Evolutionary conservation across 2,888 invertebrate genomes (phyloP).

Genomic region (Heliconius sara): DNA sequence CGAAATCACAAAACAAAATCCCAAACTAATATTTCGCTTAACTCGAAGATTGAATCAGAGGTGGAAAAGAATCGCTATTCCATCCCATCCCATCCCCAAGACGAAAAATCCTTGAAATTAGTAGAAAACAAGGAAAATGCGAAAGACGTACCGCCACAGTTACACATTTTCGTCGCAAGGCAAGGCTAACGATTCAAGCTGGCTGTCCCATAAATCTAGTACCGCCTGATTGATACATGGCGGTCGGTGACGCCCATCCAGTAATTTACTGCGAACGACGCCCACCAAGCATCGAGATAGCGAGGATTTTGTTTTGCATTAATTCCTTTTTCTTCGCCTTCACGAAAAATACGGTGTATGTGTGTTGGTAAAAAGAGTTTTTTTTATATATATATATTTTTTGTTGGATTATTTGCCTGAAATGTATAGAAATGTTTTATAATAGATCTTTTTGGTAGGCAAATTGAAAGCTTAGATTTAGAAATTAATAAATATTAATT

Average conservation of each 20-base stretch:
- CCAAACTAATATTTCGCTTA: background rate
- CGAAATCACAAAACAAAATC: background rate
- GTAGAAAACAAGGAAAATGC: constrained; percentile 58
- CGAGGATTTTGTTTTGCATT: constrained; percentile 83
- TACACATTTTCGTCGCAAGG: constrained; percentile 82
- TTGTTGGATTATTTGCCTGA: background rate
- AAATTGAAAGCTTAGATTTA: background rate
- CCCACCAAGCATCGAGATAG: constrained; percentile 84
- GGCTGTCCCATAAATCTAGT: constrained; percentile 82
- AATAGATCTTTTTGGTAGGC: background rate
- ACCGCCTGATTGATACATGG: constrained; percentile 83
- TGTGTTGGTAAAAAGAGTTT: constrained; percentile 25
- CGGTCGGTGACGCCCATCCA: constrained; percentile 85
- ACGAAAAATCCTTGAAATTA: constrained; percentile 46
- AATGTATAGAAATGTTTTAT: background rate
- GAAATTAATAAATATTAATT: too few relatives aligned
- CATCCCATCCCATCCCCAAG: background rate
- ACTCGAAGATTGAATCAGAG: constrained; percentile 16
- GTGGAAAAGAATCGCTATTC: constrained; percentile 10
- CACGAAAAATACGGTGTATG: constrained; percentile 29
- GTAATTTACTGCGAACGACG: constrained; percentile 87
- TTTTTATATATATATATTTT: constrained; percentile 33
- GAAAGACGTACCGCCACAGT: constrained; percentile 70
- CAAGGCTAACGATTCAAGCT: constrained; percentile 82
- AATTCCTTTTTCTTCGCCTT: constrained; percentile 71